Conservation (phyloP, 2,113 vertebrate genomes). For the Sisor rabdophorus region DNA sequence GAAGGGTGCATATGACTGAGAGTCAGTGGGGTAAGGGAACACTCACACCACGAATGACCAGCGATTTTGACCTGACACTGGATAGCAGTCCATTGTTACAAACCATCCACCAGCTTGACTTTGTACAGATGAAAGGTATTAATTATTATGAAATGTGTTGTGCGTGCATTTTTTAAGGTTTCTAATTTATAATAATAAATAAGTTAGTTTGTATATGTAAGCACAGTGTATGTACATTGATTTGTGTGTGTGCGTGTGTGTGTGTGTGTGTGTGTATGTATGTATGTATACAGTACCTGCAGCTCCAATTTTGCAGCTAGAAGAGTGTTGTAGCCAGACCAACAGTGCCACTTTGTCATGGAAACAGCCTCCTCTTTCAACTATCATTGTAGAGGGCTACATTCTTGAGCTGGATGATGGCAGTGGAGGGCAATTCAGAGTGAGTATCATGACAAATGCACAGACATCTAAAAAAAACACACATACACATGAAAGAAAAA, state of each 20-base stretch:
- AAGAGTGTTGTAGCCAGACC: slow-evolving; percentile 95
- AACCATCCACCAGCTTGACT: slow-evolving; percentile 97
- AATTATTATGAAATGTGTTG: background rate
- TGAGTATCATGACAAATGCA: slow-evolving; percentile 58
- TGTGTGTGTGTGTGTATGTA: slow-evolving; percentile 27
- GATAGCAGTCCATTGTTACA: slow-evolving; percentile 92
- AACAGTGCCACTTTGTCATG: slow-evolving; percentile 96
- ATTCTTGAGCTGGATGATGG: slow-evolving; percentile 97
- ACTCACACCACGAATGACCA: slow-evolving; percentile 91
- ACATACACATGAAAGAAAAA: background rate
- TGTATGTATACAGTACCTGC: slow-evolving; percentile 77
- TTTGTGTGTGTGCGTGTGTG: slow-evolving; percentile 5
- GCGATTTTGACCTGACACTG: slow-evolving; percentile 94
- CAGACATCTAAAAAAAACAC: background rate
- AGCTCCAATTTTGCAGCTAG: slow-evolving; percentile 91
- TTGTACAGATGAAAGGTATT: slow-evolving; percentile 96
- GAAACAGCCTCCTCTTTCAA: slow-evolving; percentile 94
- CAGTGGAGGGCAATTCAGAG: slow-evolving; percentile 91
- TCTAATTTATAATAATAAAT: too few relatives aligned
- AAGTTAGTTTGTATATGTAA: background rate
- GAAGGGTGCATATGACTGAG: slow-evolving; percentile 92
- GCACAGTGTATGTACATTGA: background rate
- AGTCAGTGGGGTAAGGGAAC: slow-evolving; percentile 97
- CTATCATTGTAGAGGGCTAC: slow-evolving; percentile 89
- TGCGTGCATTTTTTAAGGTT: background rate